Conservation (phyloP, 2,797 vertebrate genomes). For the Tiaroga cobitis region DNA sequence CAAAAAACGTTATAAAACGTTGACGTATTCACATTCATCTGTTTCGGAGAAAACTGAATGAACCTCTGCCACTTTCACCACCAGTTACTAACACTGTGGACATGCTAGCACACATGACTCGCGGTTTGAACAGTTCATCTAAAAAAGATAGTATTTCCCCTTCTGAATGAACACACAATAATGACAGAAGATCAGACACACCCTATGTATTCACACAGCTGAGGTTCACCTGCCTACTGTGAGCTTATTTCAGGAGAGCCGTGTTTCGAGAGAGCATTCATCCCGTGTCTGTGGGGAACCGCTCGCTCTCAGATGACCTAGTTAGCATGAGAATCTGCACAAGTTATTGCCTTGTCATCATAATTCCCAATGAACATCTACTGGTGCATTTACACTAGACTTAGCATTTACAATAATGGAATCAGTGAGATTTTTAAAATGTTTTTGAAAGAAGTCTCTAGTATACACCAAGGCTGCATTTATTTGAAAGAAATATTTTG, state of each 20-base stretch:
- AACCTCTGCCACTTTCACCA: neutral
- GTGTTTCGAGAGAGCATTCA: conserved; percentile 4
- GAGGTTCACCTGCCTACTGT: neutral
- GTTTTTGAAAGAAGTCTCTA: too few relatives aligned
- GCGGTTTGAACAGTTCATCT: neutral
- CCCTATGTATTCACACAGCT: neutral
- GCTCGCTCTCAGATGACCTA: conserved; percentile 21
- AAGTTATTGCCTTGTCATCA: conserved; percentile 22
- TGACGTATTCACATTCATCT: neutral
- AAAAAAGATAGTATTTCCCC: neutral
- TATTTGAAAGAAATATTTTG: too few relatives aligned
- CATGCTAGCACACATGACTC: neutral
- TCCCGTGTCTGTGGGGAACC: conserved; percentile 18
- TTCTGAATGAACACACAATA: neutral
- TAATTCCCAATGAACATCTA: neutral
- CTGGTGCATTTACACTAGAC: neutral
- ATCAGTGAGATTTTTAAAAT: too few relatives aligned
- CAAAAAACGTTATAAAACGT: neutral
- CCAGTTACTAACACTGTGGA: neutral
- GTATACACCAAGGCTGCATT: too few relatives aligned
- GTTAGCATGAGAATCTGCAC: neutral
- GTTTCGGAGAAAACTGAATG: neutral
- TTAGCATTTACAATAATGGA: neutral
- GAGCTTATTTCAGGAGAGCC: conserved; percentile 7
- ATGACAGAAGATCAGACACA: neutral